Percentiles rank a stretch among this genome's conserved stretches.
Evolutionary conservation across 2,888 invertebrate species (phyloP).

Genomic region (Rotaria macrura): DNA sequence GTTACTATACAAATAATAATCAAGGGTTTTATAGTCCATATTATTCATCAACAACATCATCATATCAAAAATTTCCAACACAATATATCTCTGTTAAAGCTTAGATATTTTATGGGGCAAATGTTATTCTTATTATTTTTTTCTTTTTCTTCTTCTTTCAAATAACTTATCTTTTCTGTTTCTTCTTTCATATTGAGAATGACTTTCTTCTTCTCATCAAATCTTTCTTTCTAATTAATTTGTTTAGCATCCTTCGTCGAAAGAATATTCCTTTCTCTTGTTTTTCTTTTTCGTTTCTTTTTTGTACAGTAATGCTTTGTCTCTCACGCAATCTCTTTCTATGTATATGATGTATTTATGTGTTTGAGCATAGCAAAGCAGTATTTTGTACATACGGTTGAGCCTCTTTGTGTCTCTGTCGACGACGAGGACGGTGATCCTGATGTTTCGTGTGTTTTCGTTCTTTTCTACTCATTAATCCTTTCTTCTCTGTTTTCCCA

Average conservation of each 20-base stretch:
- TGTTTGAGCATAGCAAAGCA: constrained; percentile 15
- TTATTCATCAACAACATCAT: neutral
- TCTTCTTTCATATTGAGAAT: neutral
- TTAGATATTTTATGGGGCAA: neutral
- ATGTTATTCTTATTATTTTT: neutral
- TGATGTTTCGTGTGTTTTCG: neutral
- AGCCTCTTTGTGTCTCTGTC: constrained; percentile 11
- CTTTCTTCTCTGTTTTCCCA: neutral
- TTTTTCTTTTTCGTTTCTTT: too few relatives aligned
- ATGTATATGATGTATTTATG: constrained; percentile 11
- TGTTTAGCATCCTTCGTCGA: neutral
- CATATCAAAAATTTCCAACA: neutral
- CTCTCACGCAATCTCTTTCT: constrained; percentile 15
- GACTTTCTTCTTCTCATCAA: constrained; percentile 1
- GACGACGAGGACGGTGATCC: constrained; percentile 13
- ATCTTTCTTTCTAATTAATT: neutral
- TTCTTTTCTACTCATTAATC: neutral
- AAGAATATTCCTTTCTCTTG: neutral
- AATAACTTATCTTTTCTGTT: too few relatives aligned
- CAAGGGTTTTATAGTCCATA: constrained; percentile 6
- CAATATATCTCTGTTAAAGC: constrained; percentile 13
- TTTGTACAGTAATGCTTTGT: constrained; percentile 12
- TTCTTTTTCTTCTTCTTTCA: neutral
- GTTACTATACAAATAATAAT: neutral
- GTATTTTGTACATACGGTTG: constrained; percentile 12